These are phyloP conservation scores for Gymnorhina tibicen DNA, from an alignment of 2,113 vertebrate genomes.

Conservation along the genomic window DNA sequence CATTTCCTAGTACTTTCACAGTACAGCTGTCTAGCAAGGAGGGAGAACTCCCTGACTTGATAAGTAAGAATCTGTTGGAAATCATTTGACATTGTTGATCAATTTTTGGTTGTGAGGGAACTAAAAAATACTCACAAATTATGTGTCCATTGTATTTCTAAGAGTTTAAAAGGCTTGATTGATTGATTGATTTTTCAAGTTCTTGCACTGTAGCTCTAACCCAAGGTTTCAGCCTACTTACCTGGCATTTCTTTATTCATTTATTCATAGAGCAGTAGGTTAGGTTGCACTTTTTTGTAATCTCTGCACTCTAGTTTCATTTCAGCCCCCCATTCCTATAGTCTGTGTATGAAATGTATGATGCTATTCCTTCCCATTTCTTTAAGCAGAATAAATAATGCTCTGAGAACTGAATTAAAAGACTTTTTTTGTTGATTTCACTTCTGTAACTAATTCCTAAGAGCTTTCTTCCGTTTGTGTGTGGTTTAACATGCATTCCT, in stretches of 20 bases:
- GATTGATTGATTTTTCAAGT: not conserved
- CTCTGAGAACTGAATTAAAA: not conserved
- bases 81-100: not conserved
- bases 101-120: not conserved
- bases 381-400: not conserved
- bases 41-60: not conserved
- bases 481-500: not conserved
- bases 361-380: not conserved
- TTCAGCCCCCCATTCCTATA: not conserved
- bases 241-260: not conserved
- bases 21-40: not conserved
- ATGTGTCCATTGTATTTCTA: not conserved
- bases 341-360: not conserved
- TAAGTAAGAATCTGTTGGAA: not conserved
- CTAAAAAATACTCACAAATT: not conserved
- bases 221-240: not conserved
- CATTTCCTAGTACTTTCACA: not conserved
- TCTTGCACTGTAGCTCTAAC: not conserved
- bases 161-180: not conserved
- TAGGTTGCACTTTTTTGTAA: not conserved
- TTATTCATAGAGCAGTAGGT: not conserved
- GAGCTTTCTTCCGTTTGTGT: not conserved
- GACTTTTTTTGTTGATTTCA: not conserved
- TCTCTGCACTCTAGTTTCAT: not conserved
- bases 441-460: not conserved